Conservation (phyloP, 2,113 vertebrate species). For the Microcebus griseorufus region DNA sequence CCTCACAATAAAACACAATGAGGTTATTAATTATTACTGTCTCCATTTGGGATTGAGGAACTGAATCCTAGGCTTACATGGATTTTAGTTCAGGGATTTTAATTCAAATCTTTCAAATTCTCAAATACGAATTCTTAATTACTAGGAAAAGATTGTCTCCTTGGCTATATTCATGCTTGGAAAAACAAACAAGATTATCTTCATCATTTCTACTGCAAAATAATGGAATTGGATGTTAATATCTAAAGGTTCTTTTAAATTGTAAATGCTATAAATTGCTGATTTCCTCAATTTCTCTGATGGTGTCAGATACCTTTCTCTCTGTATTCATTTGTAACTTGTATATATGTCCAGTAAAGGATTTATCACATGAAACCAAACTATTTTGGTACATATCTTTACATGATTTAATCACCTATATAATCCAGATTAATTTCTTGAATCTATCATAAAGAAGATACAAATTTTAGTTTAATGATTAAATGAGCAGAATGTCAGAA, state of each 20-base stretch:
- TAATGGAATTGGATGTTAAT: not conserved
- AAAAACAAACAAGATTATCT: not conserved
- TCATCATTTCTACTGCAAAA: not conserved
- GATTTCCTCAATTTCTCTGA: not conserved
- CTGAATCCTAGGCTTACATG: not conserved
- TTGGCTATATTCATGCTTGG: not conserved
- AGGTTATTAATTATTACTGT: not conserved
- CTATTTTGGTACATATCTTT: not conserved
- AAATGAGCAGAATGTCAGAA: not conserved
- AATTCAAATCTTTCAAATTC: not conserved
- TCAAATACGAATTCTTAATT: not conserved
- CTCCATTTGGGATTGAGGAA: not conserved
- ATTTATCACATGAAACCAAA: not conserved
- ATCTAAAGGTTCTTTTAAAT: not conserved
- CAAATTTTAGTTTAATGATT: not conserved
- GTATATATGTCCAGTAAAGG: not conserved
- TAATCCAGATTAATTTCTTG: not conserved
- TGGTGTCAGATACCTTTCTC: not conserved
- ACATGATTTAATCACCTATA: not conserved
- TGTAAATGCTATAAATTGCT: not conserved
- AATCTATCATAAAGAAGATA: not conserved
- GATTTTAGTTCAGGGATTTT: not conserved
- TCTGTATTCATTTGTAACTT: not conserved
- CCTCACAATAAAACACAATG: not conserved
- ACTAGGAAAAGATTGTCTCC: not conserved